Evolutionary conservation across 2,888 invertebrate species (phyloP), one percentile per base, ranked within the genome.

Genomic region (Lasioglossum villosulum): DNA sequence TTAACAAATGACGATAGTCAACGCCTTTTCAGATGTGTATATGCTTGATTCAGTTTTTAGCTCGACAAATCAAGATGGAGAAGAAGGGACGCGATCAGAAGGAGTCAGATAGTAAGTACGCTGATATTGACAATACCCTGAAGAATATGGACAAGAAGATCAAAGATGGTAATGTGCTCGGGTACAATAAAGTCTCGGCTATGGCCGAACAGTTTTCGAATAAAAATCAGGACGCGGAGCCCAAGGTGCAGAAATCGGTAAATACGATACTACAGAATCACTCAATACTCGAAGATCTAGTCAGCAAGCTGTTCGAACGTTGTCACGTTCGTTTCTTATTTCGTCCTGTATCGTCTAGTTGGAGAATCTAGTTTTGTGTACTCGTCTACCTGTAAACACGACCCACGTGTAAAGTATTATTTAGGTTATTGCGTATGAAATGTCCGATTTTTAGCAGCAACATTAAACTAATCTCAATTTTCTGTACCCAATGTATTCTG

Each of bases 101-200:
- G 92, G 96, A 96, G 88, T 95, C 95, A 79, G 96, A 96, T 90
- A 96, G 93, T 91, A 97, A 97, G 95, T 97, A 96, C 95, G 96
- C 97, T 72, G 97, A 97, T 90, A 97, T 98, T 91, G 98, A 98
- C 95, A 96, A 96, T 91, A 97, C 97, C 59, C 95, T 98, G 88
- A 97, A 97, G 93, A 96, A 96, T 92, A 95, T 98, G 88, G 97
- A 97, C 92, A 96, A 96, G 93, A 97, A 97, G 95, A 95, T 98
- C 88, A 97, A 97, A 95, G 97, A 98, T 96, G 98, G 98, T 93
- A 97, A 96, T 90, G 95, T 96, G 75, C 95, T 97, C 90, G 97
- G 97, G 75, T 96, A 96, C 89, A 97, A 97, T 94, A 98, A 98
- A 95, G 98, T 98, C 16, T 98, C 98, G 59, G 97, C 97, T 80